phyloP scores from a whole-genome alignment of 2,113 vertebrate genomes.

The Hippocampus guttulatus region DNA sequence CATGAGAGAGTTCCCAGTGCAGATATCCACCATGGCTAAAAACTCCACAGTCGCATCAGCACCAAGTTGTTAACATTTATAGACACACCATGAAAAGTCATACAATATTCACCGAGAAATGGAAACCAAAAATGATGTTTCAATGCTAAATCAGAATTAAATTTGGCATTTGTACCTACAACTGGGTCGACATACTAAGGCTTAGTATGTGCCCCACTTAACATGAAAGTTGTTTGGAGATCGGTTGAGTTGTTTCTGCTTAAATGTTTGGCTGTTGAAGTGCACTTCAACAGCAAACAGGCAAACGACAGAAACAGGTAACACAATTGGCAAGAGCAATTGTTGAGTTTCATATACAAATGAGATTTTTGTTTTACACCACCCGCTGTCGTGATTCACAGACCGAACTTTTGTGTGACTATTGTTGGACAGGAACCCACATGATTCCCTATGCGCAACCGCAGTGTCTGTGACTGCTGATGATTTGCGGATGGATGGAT shows the following conservation, averaged over 20 bases:
- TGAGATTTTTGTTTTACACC: neutral
- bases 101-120: neutral
- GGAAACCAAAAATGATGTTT: neutral
- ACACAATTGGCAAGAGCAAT: neutral
- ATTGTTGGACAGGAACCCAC: neutral
- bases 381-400: neutral
- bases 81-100: neutral
- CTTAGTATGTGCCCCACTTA: neutral
- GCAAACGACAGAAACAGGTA: neutral
- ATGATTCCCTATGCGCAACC: neutral
- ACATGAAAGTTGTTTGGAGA: neutral
- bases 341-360: neutral
- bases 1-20: neutral
- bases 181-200: neutral
- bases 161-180: neutral
- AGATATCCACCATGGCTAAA: neutral
- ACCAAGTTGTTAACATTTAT: neutral
- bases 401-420: neutral
- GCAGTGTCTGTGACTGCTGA: neutral
- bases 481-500: neutral
- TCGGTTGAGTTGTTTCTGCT: neutral
- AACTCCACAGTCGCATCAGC: neutral
- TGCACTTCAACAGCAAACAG: neutral
- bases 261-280: neutral
- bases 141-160: neutral